Evolutionary conservation across 1,140 invertebrate genomes (phyloP), one percentile per base, ranked within the genome.

Genomic region (Phortica variegata): DNA sequence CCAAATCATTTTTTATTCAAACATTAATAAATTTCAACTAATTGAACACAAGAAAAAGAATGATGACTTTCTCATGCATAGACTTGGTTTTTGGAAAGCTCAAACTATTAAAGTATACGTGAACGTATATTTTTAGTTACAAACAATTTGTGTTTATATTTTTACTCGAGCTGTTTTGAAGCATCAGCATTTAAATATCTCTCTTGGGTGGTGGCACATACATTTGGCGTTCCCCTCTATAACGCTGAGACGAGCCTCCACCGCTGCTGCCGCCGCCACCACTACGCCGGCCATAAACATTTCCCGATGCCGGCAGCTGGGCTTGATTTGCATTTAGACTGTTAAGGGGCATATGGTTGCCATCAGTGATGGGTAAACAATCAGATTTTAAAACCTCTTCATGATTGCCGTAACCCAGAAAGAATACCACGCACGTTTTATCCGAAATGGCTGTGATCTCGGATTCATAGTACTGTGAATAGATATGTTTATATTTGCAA

Each of bases 391-490:
- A 77, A 12, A 95, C 89, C 80, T 93, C 90, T 76, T 95, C 91
- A 56, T 87, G 87, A 76, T 93, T 95, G 36, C 90, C 87, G 77
- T 93, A 95, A 19, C 90, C 90, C 62, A 87, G 81, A 72, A 92
- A 95, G 58, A 85, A 84, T 2, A 93, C 91, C 17, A 93, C 88
- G 58, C 88, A 90, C 1, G 90, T 92, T 48, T 81, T 85, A 10
- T 87, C 81, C 0, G 87, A 87, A 16, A 91, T 80, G 6, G 82
- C 88, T 5, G 87, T 90, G 21, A 95, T 85, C 65, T 87, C 82
- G 18, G 91, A 90, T 71, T 88, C 85, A 61, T 95, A 94, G 79
- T 88, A 92, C 89, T 92, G 77, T 34, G 82, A 84, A 66, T 45
- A 50, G 54, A 54, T 34, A n/a, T 26, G 16, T 47, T 32, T 29